Conservation (phyloP, 2,888 invertebrate genomes). For the Aspidiotus destructor region DNA sequence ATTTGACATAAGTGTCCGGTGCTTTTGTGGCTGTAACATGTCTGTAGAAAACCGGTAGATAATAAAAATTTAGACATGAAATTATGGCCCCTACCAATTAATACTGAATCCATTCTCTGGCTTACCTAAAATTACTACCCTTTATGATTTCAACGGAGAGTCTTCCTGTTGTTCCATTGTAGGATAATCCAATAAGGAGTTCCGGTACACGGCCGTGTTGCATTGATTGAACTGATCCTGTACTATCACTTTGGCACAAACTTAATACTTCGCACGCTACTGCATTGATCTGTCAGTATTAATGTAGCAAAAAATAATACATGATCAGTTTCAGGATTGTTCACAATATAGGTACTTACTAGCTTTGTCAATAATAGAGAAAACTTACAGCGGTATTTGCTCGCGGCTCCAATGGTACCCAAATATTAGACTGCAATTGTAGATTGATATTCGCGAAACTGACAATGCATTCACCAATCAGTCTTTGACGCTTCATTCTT, state of each 20-base stretch:
- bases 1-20: slow-evolving; percentile 88
- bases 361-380: not conserved
- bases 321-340: too few relatives aligned
- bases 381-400: slow-evolving; percentile 47
- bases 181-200: slow-evolving; percentile 76
- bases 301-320: slow-evolving; percentile 19
- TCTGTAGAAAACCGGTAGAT: slow-evolving; percentile 46
- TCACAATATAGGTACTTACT: too few relatives aligned
- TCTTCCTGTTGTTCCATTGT: slow-evolving; percentile 86
- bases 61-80: not conserved
- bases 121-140: slow-evolving; percentile 58
- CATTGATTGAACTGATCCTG: slow-evolving; percentile 77
- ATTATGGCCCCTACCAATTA: not conserved
- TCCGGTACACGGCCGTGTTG: slow-evolving; percentile 82
- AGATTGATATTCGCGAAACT: slow-evolving; percentile 83
- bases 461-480: slow-evolving; percentile 82
- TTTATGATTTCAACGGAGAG: slow-evolving; percentile 83
- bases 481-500: slow-evolving; percentile 79
- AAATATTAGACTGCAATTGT: slow-evolving; percentile 80
- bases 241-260: slow-evolving; percentile 78
- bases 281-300: slow-evolving; percentile 44
- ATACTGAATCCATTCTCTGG: not conserved
- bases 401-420: slow-evolving; percentile 74
- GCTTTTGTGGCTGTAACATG: slow-evolving; percentile 67
- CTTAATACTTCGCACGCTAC: slow-evolving; percentile 55